These are phyloP conservation scores for Dusona sp. DNA, from an alignment of 2,888 invertebrate genomes.

Conservation along the genomic window DNA sequence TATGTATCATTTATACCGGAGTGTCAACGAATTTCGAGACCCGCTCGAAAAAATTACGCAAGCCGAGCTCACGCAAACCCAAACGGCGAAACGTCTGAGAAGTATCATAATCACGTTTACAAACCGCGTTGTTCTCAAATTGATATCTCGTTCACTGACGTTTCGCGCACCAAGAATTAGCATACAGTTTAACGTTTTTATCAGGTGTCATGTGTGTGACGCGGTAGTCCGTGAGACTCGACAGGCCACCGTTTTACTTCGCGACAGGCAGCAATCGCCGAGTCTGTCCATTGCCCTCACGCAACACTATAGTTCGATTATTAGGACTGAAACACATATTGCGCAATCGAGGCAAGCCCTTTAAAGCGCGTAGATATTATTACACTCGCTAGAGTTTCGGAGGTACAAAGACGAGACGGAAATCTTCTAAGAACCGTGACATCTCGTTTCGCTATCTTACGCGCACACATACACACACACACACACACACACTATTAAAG, in stretches of 20 bases:
- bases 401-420: constrained; percentile 18
- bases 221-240: background rate
- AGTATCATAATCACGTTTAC: background rate
- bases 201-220: constrained; percentile 1
- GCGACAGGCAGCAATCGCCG: constrained; percentile 42
- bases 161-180: constrained; percentile 7
- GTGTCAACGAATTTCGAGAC: constrained; percentile 60
- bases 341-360: background rate
- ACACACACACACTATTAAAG: constrained; percentile 13
- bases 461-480: constrained; percentile 7
- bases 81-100: constrained; percentile 9
- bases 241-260: constrained; percentile 39
- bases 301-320: constrained; percentile 22
- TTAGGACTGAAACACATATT: constrained; percentile 20
- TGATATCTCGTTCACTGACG: constrained; percentile 9
- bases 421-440: constrained; percentile 19
- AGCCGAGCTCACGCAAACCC: background rate
- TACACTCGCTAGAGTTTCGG: constrained; percentile 3
- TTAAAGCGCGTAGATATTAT: background rate
- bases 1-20: background rate
- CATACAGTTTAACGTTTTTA: constrained; percentile 11
- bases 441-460: background rate
- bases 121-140: constrained; percentile 18
- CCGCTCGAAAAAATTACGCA: constrained; percentile 52
- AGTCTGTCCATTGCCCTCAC: constrained; percentile 45